Base-by-base conservation (phyloP, 2,888 invertebrate genomes). In the Drosophila demipolita region DNA sequence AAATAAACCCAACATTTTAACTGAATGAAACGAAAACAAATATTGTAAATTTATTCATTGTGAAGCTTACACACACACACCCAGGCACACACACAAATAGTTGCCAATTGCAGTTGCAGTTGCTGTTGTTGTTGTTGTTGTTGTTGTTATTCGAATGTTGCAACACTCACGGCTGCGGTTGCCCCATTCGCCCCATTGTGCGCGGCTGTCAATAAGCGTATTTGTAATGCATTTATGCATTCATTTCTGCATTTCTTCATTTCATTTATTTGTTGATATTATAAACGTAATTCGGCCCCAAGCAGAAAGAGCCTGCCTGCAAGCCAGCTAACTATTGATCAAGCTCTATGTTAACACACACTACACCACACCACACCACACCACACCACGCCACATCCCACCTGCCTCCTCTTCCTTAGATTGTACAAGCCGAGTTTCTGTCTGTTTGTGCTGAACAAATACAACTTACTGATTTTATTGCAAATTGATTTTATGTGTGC, bases 401-500 rank as follows among this genome's bases (percentile, higher is more conserved):
- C 32, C 29, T 42, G n/a, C 15, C 32, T 17, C n/a, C 42, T 35
- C 32, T 15, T 26, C n/a, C 33, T 12, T 1, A 20, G 15, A 23
- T 36, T 45, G 45, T 23, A 2, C 20, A 45, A 45, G 20, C 72
- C 68, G 50, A 71, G 45, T 36, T 65, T 62, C 55, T 8, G 54
- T 69, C 76, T 82, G 88, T 86, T 89, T 87, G 75, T 68, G 67
- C 75, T 75, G 75, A 55, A 66, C 86, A 86, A 86, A 86, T 86
- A 89, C 88, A 89, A 89, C 86, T 86, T 86, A 80, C 83, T 86
- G 86, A 86, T 86, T 86, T 86, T 85, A 86, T 86, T 89, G 86
- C 90, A 89, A 89, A 89, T 86, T 87, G 86, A 89, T 86, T 86
- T 89, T 88, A 89, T 89, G 89, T 89, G 89, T 85, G 73, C 86